Conservation (phyloP, 1,140 invertebrate genomes). For the Penaeus chinensis region DNA sequence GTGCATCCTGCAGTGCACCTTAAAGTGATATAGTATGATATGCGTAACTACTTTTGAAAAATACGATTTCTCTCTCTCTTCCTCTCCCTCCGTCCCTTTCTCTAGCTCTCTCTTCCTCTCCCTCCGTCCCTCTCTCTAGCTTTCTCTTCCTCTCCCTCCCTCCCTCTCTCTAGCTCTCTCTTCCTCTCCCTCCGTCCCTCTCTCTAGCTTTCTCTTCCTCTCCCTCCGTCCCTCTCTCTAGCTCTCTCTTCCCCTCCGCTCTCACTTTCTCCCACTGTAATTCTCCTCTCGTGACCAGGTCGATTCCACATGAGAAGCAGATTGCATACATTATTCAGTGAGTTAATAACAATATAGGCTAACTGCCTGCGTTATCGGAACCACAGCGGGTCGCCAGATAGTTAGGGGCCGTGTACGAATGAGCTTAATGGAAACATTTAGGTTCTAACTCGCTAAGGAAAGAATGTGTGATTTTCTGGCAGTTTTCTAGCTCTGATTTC, state of each 20-base stretch:
- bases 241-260: background rate
- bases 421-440: too few relatives aligned
- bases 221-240: background rate
- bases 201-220: background rate
- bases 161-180: background rate
- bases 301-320: background rate
- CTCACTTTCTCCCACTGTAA: background rate
- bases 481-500: background rate
- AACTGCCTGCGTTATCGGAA: too few relatives aligned
- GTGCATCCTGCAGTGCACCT: too few relatives aligned
- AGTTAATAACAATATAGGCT: conserved; percentile 11
- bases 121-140: background rate
- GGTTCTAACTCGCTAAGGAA: too few relatives aligned
- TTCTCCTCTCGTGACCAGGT: background rate
- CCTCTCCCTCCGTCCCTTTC: background rate
- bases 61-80: too few relatives aligned
- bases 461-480: background rate
- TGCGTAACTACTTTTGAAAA: background rate
- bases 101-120: background rate
- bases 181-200: background rate
- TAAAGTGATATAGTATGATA: too few relatives aligned
- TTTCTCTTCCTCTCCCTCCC: background rate
- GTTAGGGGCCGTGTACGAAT: too few relatives aligned
- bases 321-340: conserved; percentile 17
- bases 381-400: too few relatives aligned